Base-by-base conservation (phyloP, 1,140 invertebrate species). In the Frieseomelitta varia region DNA sequence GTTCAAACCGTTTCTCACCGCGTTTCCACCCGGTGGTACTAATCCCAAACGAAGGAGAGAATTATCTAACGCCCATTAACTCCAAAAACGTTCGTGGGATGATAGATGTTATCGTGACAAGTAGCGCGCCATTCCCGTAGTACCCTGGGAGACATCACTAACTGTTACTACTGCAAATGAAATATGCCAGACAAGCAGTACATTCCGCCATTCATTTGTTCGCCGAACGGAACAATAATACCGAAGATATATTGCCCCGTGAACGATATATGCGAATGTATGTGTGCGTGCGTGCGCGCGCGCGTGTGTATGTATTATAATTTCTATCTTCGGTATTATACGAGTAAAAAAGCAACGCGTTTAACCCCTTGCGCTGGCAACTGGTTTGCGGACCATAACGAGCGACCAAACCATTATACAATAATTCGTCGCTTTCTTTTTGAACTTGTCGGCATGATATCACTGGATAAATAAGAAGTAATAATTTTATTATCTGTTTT, bases 161-260 rank as follows among this genome's bases (percentile, higher is more conserved):
- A 78, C 76, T 78, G 58, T 78, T 78, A 78, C 76, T 78, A 53
- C 63, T 55, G 61, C 27, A 30, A 67, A 67, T 78, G 76, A 78
- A 78, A 80, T 80, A 72, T 61, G 77, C 27, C 34, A 24, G 78
- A 72, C 68, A 34, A 61, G 34, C 21, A 80, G 51, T 24, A 71
- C 53, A 72, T 71, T 39, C 27, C 30, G 47, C 39, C 14, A 51
- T 55, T 78, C 58, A 67, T 78, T 78, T 78, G 61, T 78, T 53
- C 34, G 55, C 8, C 63, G 34, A 68, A 51, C 27, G 47, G 47
- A 24, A 71, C 58, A 65, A 65, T 39, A 80, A 65, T 12, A 39
- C n/a, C 56, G 77, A 39, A 21, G 24, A 82, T 68, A 82, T 19
- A 47, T 47, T 24, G 47, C 12, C 0, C 34, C 10, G 24, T 47